Evolutionary conservation across 1,140 invertebrate genomes (phyloP).

Genomic region (Leguminivora glycinivorella): DNA sequence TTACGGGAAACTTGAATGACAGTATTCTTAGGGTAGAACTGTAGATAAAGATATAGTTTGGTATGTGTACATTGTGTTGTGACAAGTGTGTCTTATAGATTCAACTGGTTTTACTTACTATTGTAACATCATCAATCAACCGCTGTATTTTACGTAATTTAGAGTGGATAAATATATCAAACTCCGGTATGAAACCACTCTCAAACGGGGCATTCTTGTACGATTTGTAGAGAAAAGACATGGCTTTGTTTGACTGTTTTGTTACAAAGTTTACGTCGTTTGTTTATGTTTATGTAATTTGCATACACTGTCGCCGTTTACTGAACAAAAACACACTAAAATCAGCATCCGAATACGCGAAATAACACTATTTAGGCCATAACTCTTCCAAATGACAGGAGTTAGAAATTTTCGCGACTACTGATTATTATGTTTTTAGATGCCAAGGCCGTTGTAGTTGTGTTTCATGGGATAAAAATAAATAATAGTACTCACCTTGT

Average conservation of each 20-base stretch:
- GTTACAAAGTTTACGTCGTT: background rate
- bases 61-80: background rate
- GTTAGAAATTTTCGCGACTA: conserved; percentile 31
- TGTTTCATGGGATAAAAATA: conserved; percentile 58
- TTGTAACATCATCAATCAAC: conserved; percentile 41
- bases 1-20: too few species aligned
- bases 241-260: background rate
- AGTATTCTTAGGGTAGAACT: too few species aligned
- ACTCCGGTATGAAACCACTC: conserved; percentile 56
- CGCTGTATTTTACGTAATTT: conserved; percentile 50
- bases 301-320: background rate
- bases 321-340: conserved; percentile 3
- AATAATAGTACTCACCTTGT: conserved; percentile 66
- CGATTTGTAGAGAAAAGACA: conserved; percentile 65
- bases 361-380: conserved; percentile 33
- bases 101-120: conserved; percentile 36
- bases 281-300: conserved; percentile 18
- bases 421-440: conserved; percentile 45
- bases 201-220: conserved; percentile 62
- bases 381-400: conserved; percentile 47
- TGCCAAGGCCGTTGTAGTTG: conserved; percentile 50
- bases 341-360: background rate
- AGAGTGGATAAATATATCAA: conserved; percentile 39
- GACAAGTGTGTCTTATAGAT: background rate
- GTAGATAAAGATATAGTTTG: too few species aligned